Conservation (phyloP, 2,797 vertebrate species). For the Clarias pachynema region DNA sequence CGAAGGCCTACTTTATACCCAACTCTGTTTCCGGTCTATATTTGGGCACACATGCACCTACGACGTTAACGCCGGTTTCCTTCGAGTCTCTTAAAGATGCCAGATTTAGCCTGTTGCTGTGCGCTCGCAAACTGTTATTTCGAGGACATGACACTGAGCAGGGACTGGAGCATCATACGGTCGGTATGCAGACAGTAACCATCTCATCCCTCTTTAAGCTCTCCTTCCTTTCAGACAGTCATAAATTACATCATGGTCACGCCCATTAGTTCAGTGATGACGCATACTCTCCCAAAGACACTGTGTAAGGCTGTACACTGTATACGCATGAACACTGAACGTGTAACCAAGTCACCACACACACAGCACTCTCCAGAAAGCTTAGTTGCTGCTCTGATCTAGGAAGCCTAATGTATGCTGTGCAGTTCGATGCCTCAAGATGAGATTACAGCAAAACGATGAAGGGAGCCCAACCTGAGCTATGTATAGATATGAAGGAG, state of each 20-base stretch:
- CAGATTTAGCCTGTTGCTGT: conserved; percentile 16
- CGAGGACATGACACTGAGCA: conserved; percentile 10
- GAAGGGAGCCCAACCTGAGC: conserved; percentile 24
- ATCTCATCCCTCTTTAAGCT: not conserved
- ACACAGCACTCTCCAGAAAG: not conserved
- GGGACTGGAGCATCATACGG: conserved; percentile 16
- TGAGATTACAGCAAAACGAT: conserved; percentile 31
- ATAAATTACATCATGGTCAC: conserved; percentile 23
- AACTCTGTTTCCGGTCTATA: not conserved
- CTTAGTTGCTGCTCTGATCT: not conserved
- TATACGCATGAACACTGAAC: not conserved
- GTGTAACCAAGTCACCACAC: not conserved
- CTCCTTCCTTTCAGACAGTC: conserved; percentile 1
- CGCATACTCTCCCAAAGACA: conserved; percentile 10
- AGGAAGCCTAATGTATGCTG: not conserved
- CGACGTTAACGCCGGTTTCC: conserved; percentile 19
- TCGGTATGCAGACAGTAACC: not conserved
- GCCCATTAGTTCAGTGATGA: conserved; percentile 29
- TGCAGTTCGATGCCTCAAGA: not conserved
- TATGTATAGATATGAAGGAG: conserved; percentile 10
- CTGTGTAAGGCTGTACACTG: not conserved
- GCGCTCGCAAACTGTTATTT: conserved; percentile 22
- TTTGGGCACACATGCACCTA: not conserved
- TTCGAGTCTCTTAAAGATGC: not conserved
- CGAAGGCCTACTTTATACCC: not conserved